A percentile compares a stretch with the other conserved stretches of the same genome.
phyloP scores from a whole-genome alignment of 1,140 invertebrate genomes.

The Ceratoteleas bidentatus region DNA sequence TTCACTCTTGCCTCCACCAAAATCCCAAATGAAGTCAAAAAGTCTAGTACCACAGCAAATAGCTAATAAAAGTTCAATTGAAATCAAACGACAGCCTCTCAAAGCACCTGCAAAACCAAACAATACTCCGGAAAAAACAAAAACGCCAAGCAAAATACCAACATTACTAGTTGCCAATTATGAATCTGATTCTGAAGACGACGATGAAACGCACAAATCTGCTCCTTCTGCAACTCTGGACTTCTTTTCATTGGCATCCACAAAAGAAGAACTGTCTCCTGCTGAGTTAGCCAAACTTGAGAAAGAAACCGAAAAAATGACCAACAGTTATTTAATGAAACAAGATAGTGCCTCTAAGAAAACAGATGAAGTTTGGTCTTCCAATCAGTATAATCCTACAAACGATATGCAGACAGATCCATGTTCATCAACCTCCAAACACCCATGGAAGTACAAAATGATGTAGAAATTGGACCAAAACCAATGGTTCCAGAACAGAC shows the following conservation, averaged over 20 bases:
- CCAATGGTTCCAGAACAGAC: constrained; percentile 80
- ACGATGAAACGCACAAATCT: constrained; percentile 64
- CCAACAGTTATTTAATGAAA: constrained; percentile 28
- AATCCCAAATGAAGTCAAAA: constrained; percentile 64
- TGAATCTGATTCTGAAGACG: constrained; percentile 81
- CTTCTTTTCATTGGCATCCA: constrained; percentile 69
- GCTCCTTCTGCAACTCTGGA: constrained; percentile 44
- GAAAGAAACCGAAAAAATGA: constrained; percentile 57
- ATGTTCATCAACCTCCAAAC: constrained; percentile 69
- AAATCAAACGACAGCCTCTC: constrained; percentile 11
- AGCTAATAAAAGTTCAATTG: constrained; percentile 61
- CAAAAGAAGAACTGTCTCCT: constrained; percentile 11
- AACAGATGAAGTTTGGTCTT: not conserved
- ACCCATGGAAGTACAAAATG: constrained; percentile 77
- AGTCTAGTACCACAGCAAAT: constrained; percentile 71
- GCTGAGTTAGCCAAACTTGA: constrained; percentile 44
- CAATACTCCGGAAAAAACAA: constrained; percentile 34
- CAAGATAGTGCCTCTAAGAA: not conserved
- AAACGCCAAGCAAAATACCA: constrained; percentile 20
- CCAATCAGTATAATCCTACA: not conserved
- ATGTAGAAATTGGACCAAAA: constrained; percentile 78
- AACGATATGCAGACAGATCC: constrained; percentile 7
- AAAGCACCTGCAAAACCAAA: constrained; percentile 18
- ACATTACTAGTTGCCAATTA: constrained; percentile 63
- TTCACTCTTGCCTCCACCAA: constrained; percentile 78